Evolutionary conservation across 2,888 invertebrate species (phyloP).

Genomic region (Nymphalis polychloros): DNA sequence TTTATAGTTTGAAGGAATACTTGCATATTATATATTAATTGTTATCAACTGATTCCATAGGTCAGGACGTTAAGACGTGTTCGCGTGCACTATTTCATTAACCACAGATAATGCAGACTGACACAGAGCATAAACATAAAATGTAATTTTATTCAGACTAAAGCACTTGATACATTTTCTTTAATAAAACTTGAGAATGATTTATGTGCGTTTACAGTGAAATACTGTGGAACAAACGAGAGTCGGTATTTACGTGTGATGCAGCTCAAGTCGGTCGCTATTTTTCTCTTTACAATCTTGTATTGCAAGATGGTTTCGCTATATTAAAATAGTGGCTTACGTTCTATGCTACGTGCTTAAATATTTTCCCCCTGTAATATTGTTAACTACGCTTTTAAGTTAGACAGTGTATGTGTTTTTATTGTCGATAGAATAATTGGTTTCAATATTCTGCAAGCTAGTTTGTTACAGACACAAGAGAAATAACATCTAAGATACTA

Average conservation of each 20-base stretch:
- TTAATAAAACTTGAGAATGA: slow-evolving; percentile 51
- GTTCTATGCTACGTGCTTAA: neutral
- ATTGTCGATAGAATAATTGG: too few species aligned
- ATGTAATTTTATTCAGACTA: slow-evolving; percentile 9
- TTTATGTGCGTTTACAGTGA: slow-evolving; percentile 64
- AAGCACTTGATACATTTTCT: slow-evolving; percentile 16
- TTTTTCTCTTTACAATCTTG: slow-evolving; percentile 61
- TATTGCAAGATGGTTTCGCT: slow-evolving; percentile 48
- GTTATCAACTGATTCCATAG: neutral
- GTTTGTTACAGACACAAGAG: too few species aligned
- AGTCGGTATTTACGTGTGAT: slow-evolving; percentile 60
- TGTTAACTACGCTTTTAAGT: too few species aligned
- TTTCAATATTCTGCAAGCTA: too few species aligned
- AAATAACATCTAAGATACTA: too few species aligned
- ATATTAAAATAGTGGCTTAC: slow-evolving; percentile 39
- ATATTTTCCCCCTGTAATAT: neutral
- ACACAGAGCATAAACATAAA: neutral
- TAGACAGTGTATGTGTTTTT: too few species aligned
- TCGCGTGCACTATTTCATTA: neutral
- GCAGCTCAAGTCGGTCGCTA: slow-evolving; percentile 56
- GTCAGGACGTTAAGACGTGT: neutral
- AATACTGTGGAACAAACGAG: slow-evolving; percentile 59
- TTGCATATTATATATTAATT: too few species aligned
- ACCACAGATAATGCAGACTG: neutral
- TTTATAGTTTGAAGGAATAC: too few species aligned